Base-by-base conservation (phyloP, 2,113 vertebrate species). In the Tringa solitaria region DNA sequence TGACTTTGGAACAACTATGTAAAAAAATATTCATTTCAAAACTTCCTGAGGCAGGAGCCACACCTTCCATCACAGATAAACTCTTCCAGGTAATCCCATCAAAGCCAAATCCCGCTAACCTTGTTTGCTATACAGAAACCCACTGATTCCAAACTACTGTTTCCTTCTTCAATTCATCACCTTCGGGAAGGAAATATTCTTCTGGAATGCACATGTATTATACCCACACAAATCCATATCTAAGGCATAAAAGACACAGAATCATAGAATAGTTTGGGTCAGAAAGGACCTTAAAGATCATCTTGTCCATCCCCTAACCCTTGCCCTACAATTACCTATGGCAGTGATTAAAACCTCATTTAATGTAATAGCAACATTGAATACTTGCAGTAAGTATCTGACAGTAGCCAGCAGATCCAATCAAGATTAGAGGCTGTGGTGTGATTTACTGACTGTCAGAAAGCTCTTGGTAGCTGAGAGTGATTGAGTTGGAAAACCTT, bases 401-500 rank as follows among this genome's bases (percentile, higher is more conserved):
- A 77, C 73, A 89, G 59, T 43, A 93, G 57, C 53, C 74, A 92
- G 78, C 54, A 95, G 53, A 59, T 82, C 28, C 75, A 83, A 59
- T 50, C 91, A 80, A 90, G 82, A 79, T 72, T 59, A 87, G 73
- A 84, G 74, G 61, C 72, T 90, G 33, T 45, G 67, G 32, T 76
- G 57, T 77, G 90, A 91, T 87, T 96, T 91, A 94, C 50, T 57
- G 70, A 61, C 84, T 93, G 84, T 83, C 78, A 94, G 57, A 59
- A 95, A 89, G 54, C 60, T 90, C 69, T 79, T 39, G 20, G 85
- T 89, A 88, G 72, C 59, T 82, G 70, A 64, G n/a, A 54, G 23
- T 50, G 35, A 73, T 33, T 87, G 74, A 53, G 37, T 48, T 63
- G 78, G 57, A 90, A 95, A 95, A 80, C 20, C 13, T 93, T 56